A percentile compares a stretch with the other conserved stretches of the same genome.
Evolutionary conservation across 2,113 vertebrate species (phyloP).

Genomic region (Calidris pugnax): DNA sequence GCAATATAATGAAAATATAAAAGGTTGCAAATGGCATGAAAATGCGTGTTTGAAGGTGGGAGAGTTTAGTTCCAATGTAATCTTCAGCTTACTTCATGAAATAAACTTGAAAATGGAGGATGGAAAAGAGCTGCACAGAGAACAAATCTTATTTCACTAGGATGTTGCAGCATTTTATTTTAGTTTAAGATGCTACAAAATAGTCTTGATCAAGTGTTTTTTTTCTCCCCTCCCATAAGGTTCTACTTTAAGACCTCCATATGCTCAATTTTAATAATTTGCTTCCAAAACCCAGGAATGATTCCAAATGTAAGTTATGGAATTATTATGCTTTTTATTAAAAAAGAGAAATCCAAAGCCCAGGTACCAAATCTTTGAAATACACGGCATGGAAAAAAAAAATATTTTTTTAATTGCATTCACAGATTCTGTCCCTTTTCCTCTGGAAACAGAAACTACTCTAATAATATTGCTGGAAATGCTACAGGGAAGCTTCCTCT

Average conservation of each 20-base stretch:
- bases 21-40: background rate
- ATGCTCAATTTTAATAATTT: conserved; percentile 81
- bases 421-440: conserved; percentile 33
- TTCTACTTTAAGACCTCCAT: conserved; percentile 82
- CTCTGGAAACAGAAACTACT: conserved; percentile 59
- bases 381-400: background rate
- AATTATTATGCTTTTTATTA: conserved; percentile 72
- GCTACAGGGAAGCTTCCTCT: conserved; percentile 47
- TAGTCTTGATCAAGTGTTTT: conserved; percentile 64
- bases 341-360: conserved; percentile 62
- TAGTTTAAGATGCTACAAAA: conserved; percentile 67
- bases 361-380: conserved; percentile 65
- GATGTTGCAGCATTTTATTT: conserved; percentile 64
- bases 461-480: conserved; percentile 39
- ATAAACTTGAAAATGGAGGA: conserved; percentile 4
- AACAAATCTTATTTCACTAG: conserved; percentile 24
- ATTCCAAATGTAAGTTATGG: conserved; percentile 76
- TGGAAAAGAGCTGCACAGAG: background rate
- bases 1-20: background rate
- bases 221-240: conserved; percentile 55
- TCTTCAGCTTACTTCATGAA: background rate
- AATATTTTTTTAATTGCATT: conserved; percentile 53
- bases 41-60: background rate
- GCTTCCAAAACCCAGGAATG: conserved; percentile 73
- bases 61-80: background rate